These are phyloP conservation scores for Gorilla gorilla DNA, from an alignment of 2,113 vertebrate species.

Conservation along the genomic window DNA sequence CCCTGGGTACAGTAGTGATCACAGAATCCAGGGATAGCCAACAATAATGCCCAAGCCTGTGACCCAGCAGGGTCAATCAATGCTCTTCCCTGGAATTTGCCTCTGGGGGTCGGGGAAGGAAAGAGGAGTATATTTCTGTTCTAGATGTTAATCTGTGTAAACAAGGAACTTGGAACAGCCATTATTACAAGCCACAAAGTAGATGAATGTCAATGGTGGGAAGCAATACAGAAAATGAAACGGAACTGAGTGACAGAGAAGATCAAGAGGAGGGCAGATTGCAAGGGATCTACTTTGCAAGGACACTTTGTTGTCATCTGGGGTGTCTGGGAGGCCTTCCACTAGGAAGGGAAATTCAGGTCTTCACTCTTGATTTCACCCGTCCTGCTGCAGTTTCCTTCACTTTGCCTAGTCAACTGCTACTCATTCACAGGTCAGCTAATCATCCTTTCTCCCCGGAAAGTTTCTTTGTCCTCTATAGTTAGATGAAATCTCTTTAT, in stretches of 20 bases:
- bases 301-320: neutral
- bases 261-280: neutral
- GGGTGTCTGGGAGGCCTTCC: neutral
- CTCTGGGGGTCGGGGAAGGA: neutral
- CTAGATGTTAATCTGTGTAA: neutral
- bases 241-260: neutral
- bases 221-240: neutral
- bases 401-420: neutral
- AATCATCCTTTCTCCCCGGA: neutral
- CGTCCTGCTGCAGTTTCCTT: neutral
- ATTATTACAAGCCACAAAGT: neutral
- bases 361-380: neutral
- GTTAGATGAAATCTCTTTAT: neutral
- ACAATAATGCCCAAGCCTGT: neutral
- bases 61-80: fast-evolving
- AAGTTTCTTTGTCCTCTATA: neutral
- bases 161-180: neutral
- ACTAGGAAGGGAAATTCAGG: neutral
- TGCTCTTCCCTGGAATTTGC: neutral
- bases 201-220: neutral
- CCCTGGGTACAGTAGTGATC: neutral
- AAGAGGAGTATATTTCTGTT: neutral
- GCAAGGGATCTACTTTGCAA: neutral
- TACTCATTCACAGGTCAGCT: neutral
- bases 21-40: fast-evolving